Conservation (phyloP, 2,113 vertebrate species). For the Erpornis zantholeuca region DNA sequence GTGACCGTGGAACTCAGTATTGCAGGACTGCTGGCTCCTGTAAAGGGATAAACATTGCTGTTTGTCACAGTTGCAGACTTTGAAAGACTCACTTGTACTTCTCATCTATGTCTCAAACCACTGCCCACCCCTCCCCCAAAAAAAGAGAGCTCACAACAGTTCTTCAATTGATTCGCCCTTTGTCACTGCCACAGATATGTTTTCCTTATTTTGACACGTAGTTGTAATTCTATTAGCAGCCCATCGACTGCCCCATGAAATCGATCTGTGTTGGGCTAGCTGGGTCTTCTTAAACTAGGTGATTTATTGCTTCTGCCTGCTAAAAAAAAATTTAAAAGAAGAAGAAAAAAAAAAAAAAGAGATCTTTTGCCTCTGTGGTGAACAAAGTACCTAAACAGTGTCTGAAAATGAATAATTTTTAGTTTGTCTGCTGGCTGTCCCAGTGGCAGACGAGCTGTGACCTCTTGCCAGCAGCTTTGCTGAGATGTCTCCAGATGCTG, state of each 20-base stretch:
- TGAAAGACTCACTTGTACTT: conserved; percentile 20
- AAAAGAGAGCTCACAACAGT: neutral
- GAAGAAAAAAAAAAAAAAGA: neutral
- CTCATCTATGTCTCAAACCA: conserved; percentile 30
- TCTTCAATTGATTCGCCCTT: conserved; percentile 81
- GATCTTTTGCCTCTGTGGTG: conserved; percentile 16
- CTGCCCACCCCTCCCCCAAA: neutral
- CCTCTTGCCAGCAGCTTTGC: conserved; percentile 77
- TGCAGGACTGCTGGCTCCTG: neutral
- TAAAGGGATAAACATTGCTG: conserved; percentile 4
- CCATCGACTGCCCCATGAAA: conserved; percentile 78
- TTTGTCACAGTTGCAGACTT: conserved; percentile 21
- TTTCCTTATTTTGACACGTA: conserved; percentile 83
- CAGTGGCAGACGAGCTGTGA: conserved; percentile 67
- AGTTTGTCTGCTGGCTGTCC: conserved; percentile 46
- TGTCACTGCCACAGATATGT: conserved; percentile 77
- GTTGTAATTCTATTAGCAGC: conserved; percentile 85
- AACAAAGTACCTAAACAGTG: conserved; percentile 60
- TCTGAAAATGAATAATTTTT: conserved; percentile 76
- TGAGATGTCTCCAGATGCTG: conserved; percentile 73
- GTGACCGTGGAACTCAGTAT: neutral
- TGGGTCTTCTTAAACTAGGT: conserved; percentile 77
- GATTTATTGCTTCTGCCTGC: conserved; percentile 82
- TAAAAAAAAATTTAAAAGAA: conserved; percentile 36
- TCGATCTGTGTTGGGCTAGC: conserved; percentile 72